A percentile compares a stretch with the other conserved stretches of the same genome.
These are phyloP conservation scores for Periparus ater DNA, from an alignment of 2,797 vertebrate genomes.

Conservation along the genomic window DNA sequence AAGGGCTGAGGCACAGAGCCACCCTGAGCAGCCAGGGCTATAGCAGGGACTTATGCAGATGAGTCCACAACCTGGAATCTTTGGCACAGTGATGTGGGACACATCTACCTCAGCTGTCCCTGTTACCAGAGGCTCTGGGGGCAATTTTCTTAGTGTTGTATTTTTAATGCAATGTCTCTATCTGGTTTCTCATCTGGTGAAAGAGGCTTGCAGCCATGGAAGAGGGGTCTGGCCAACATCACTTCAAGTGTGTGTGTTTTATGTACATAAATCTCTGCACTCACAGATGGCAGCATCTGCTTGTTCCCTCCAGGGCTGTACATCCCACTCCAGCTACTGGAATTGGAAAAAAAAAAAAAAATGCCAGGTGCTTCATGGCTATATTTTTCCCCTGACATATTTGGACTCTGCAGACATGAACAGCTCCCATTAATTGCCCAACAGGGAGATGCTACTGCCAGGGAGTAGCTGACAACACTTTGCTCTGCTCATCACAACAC, in stretches of 20 bases:
- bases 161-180: background rate
- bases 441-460: conserved; percentile 42
- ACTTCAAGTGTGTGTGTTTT: background rate
- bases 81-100: background rate
- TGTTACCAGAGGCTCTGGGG: background rate
- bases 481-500: conserved; percentile 27
- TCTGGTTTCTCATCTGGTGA: background rate
- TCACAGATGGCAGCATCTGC: conserved; percentile 44
- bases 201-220: background rate
- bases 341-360: background rate
- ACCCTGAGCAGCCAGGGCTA: background rate
- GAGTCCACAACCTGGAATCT: background rate
- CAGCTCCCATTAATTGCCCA: conserved; percentile 52
- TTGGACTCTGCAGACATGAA: conserved; percentile 28
- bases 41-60: background rate
- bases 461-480: conserved; percentile 43
- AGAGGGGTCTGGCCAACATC: background rate
- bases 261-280: background rate
- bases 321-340: conserved; percentile 3
- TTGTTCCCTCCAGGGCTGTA: background rate
- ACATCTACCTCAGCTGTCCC: background rate
- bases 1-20: background rate
- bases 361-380: background rate
- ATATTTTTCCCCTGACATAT: background rate
- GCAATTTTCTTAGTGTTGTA: background rate